A percentile compares a stretch with the other conserved stretches of the same genome.
phyloP scores from a whole-genome alignment of 2,888 invertebrate genomes.

The Chymomyza fuscimana region DNA sequence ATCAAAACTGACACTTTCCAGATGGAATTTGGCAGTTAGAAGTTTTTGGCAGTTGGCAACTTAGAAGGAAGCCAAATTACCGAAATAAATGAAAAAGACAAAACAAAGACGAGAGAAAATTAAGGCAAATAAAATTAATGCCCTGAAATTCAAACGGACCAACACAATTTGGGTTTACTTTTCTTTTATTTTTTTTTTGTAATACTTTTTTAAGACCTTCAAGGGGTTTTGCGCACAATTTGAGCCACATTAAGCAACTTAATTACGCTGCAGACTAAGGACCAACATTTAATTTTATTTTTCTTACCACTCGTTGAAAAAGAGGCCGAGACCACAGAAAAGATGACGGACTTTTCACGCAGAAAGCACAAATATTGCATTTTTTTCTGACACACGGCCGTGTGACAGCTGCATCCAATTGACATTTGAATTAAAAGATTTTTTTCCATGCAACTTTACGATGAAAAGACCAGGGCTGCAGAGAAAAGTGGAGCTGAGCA shows the following conservation, averaged over 20 bases:
- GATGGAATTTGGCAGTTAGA: conserved; percentile 5
- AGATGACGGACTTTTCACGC: conserved; percentile 29
- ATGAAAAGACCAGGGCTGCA: not conserved
- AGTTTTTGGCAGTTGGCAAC: conserved; percentile 23
- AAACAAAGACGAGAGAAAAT: conserved; percentile 29
- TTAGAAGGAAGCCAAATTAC: conserved; percentile 7
- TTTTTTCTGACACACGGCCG: conserved; percentile 13
- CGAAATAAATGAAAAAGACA: conserved; percentile 22
- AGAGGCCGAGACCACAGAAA: conserved; percentile 33
- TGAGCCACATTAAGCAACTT: conserved; percentile 44
- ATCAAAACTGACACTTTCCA: conserved; percentile 41
- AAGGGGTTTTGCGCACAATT: conserved; percentile 27
- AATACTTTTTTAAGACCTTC: not conserved
- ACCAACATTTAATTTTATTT: conserved; percentile 52
- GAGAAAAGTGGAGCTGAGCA: not conserved
- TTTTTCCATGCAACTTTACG: not conserved
- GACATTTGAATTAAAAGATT: conserved; percentile 53
- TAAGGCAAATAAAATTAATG: conserved; percentile 48
- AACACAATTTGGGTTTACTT: not conserved
- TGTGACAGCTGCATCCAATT: conserved; percentile 66
- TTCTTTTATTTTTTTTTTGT: conserved; percentile 2
- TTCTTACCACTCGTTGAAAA: conserved; percentile 22
- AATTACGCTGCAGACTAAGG: conserved; percentile 47
- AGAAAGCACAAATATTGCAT: conserved; percentile 45
- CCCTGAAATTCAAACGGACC: conserved; percentile 37